A percentile compares a stretch with the other conserved stretches of the same genome.
These are phyloP conservation scores for Lemur catta DNA, from an alignment of 2,797 vertebrate genomes.

Conservation along the genomic window DNA sequence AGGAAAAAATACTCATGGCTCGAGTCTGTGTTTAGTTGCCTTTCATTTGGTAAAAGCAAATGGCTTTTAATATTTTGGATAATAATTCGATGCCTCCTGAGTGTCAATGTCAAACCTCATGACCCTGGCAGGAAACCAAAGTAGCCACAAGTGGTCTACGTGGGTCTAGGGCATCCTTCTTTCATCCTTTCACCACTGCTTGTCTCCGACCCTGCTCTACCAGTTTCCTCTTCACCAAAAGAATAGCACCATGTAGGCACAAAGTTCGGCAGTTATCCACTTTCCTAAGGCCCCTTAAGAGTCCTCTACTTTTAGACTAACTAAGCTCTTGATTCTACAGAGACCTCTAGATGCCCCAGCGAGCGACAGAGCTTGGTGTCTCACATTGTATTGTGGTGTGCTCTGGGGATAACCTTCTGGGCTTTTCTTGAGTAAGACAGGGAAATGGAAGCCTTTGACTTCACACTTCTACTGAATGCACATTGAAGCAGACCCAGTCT, in stretches of 20 bases:
- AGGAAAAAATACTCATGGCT: neutral
- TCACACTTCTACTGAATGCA: neutral
- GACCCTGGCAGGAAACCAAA: neutral
- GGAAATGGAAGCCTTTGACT: neutral
- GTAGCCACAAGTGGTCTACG: rapidly evolving
- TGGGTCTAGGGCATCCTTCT: neutral
- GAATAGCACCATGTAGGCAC: neutral
- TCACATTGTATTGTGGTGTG: rapidly evolving
- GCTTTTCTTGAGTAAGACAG: neutral
- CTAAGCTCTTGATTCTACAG: neutral
- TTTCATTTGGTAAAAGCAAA: neutral
- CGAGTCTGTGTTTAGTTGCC: neutral
- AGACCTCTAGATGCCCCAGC: neutral
- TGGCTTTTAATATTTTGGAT: neutral
- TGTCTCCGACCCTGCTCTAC: neutral
- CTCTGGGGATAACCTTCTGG: neutral
- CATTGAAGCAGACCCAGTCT: neutral
- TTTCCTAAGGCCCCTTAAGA: neutral
- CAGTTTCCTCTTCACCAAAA: neutral
- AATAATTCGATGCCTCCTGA: neutral
- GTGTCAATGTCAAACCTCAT: neutral
- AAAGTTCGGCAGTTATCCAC: neutral
- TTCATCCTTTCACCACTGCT: neutral
- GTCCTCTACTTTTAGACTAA: neutral
- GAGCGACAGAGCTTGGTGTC: neutral